phyloP scores from a whole-genome alignment of 1,140 invertebrate genomes.

The Bemisia tabaci region DNA sequence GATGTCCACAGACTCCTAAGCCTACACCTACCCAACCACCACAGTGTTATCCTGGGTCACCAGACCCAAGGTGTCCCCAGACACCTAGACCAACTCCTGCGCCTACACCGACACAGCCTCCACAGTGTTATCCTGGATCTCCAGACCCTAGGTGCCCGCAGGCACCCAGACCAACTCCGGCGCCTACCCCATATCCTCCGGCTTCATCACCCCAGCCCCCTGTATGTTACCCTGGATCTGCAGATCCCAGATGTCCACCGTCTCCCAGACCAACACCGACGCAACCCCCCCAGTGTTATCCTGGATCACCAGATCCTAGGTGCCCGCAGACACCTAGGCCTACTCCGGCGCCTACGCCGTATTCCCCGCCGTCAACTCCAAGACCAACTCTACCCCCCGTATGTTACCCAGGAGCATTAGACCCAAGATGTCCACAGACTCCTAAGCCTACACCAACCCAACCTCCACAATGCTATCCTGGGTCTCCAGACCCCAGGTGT shows the following conservation, averaged over 20 bases:
- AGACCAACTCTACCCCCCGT: slow-evolving; percentile 14
- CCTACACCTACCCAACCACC: slow-evolving; percentile 17
- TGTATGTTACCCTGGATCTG: slow-evolving; percentile 25
- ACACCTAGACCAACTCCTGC: slow-evolving; percentile 13
- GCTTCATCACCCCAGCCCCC: slow-evolving; percentile 20
- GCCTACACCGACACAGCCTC: slow-evolving; percentile 29
- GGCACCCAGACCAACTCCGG: slow-evolving; percentile 20
- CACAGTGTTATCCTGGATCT: slow-evolving; percentile 18
- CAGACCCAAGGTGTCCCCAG: slow-evolving; percentile 22
- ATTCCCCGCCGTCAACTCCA: slow-evolving; percentile 16
- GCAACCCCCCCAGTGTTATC: slow-evolving; percentile 24
- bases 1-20: slow-evolving; percentile 19
- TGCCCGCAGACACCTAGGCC: slow-evolving; percentile 25
- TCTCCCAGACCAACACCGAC: slow-evolving; percentile 14
- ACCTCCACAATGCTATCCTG: slow-evolving; percentile 26
- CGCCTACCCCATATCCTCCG: slow-evolving; percentile 13
- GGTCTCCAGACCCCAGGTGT: slow-evolving; percentile 28
- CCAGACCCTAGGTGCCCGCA: slow-evolving; percentile 26
- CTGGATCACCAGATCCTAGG: slow-evolving; percentile 28
- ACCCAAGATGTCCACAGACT: slow-evolving; percentile 26
- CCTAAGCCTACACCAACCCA: slow-evolving; percentile 16
- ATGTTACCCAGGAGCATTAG: slow-evolving; percentile 27
- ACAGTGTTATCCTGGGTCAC: slow-evolving; percentile 25
- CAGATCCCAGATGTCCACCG: slow-evolving; percentile 26
- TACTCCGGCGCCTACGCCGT: slow-evolving; percentile 28